These are phyloP conservation scores for Actinostola sp. DNA, from an alignment of 92 coral and sea anemone genomes.

Conservation along the genomic window DNA sequence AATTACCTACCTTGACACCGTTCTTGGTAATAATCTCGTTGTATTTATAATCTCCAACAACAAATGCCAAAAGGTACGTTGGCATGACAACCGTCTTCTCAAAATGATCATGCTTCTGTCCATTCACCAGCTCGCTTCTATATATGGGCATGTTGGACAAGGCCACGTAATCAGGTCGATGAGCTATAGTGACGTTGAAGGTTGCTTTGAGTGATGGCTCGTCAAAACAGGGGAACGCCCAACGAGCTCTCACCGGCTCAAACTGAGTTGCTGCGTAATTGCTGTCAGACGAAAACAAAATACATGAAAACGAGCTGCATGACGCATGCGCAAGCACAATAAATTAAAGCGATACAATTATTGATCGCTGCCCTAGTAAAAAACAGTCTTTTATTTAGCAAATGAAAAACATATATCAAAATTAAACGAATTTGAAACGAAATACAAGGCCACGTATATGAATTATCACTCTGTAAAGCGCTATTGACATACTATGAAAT, in stretches of 20 bases:
- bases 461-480: no score
- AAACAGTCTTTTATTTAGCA: no score
- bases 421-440: no score
- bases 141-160: conserved; percentile 85
- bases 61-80: conserved; percentile 72
- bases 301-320: not conserved
- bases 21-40: conserved; percentile 37
- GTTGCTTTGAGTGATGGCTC: conserved; percentile 96
- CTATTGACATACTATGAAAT: no score
- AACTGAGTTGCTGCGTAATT: conserved; percentile 83
- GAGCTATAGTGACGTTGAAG: conserved; percentile 73
- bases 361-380: no score
- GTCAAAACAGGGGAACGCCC: conserved; percentile 90
- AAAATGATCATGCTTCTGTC: conserved; percentile 56
- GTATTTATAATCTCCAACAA: conserved; percentile 69
- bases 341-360: not conserved
- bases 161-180: conserved; percentile 59
- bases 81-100: conserved; percentile 66
- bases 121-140: conserved; percentile 24
- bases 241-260: conserved; percentile 74
- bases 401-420: no score
- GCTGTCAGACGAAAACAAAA: no score
- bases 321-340: not conserved
- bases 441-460: no score
- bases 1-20: conserved; percentile 47